phyloP scores from a whole-genome alignment of 2,113 vertebrate genomes.

The Ovibos moschatus region DNA sequence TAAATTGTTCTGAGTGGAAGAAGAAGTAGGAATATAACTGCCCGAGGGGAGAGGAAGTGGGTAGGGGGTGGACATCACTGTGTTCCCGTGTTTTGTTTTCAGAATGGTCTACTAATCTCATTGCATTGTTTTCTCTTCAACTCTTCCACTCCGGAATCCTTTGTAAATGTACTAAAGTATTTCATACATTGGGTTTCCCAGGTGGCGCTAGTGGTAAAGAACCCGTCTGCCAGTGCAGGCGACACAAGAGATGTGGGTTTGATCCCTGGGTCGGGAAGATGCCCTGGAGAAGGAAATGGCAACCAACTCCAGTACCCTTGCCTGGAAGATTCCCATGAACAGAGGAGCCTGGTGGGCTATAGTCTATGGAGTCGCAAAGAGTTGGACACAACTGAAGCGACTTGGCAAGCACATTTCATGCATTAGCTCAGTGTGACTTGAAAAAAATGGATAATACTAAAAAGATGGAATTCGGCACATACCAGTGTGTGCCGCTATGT shows the following conservation, averaged over 20 bases:
- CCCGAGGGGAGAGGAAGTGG: too few relatives aligned
- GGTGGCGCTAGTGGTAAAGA: not conserved
- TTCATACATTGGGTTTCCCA: not conserved
- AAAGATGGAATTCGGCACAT: not conserved
- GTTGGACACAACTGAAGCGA: not conserved
- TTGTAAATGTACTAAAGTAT: not conserved
- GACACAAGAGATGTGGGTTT: not conserved
- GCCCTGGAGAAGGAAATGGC: not conserved
- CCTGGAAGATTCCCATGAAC: not conserved
- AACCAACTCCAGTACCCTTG: not conserved
- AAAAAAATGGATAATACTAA: not conserved
- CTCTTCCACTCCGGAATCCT: not conserved
- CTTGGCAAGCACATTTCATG: not conserved
- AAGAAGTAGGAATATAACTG: not conserved
- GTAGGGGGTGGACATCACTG: rapidly evolving
- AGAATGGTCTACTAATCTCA: not conserved
- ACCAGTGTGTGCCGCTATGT: not conserved
- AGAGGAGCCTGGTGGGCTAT: not conserved
- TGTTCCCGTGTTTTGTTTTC: not conserved
- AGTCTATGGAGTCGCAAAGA: not conserved
- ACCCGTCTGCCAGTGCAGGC: not conserved
- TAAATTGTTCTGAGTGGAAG: not conserved
- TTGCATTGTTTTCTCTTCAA: not conserved
- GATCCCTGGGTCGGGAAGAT: not conserved
- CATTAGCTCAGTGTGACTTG: not conserved